These are phyloP conservation scores for Papilio machaon DNA, from an alignment of 1,140 invertebrate species.

Conservation along the genomic window DNA sequence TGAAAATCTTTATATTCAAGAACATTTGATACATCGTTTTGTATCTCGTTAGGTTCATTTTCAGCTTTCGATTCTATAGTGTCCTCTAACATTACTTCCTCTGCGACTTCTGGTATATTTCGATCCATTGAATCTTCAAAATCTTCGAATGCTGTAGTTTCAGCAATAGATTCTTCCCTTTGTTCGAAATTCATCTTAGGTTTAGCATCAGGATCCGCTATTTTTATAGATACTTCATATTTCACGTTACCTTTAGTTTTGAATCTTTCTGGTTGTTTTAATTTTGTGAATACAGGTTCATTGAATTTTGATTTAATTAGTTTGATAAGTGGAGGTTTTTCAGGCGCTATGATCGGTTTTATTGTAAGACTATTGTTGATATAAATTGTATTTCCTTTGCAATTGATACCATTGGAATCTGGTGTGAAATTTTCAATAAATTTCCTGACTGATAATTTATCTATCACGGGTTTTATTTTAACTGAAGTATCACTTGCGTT, in stretches of 20 bases:
- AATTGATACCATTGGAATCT: slow-evolving; percentile 48
- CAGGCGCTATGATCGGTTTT: slow-evolving; percentile 38
- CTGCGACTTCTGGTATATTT: slow-evolving; percentile 64
- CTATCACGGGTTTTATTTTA: slow-evolving; percentile 47
- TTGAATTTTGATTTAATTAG: slow-evolving; percentile 53
- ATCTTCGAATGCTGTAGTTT: slow-evolving; percentile 26
- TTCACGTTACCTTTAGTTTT: slow-evolving; percentile 42
- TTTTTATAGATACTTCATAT: slow-evolving; percentile 50
- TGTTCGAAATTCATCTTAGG: slow-evolving; percentile 37
- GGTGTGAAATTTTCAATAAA: slow-evolving; percentile 71
- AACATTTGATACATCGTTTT: slow-evolving; percentile 56
- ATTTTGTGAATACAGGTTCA: background rate
- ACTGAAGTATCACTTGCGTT: slow-evolving; percentile 35
- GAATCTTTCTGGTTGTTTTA: slow-evolving; percentile 61
- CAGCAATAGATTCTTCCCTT: slow-evolving; percentile 25
- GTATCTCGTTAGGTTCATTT: slow-evolving; percentile 27
- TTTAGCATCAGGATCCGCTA: slow-evolving; percentile 44
- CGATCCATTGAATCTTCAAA: slow-evolving; percentile 42
- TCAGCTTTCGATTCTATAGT: slow-evolving; percentile 42
- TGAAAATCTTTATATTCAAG: slow-evolving; percentile 51
- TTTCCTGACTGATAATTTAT: slow-evolving; percentile 63
- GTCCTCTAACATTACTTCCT: slow-evolving; percentile 64
- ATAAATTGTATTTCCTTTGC: slow-evolving; percentile 10
- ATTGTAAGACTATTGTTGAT: slow-evolving; percentile 51
- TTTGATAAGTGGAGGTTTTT: slow-evolving; percentile 53